Percentiles rank a stretch among this genome's conserved stretches.
phyloP scores from a whole-genome alignment of 2,797 vertebrate species.

The Tragopan temminckii region DNA sequence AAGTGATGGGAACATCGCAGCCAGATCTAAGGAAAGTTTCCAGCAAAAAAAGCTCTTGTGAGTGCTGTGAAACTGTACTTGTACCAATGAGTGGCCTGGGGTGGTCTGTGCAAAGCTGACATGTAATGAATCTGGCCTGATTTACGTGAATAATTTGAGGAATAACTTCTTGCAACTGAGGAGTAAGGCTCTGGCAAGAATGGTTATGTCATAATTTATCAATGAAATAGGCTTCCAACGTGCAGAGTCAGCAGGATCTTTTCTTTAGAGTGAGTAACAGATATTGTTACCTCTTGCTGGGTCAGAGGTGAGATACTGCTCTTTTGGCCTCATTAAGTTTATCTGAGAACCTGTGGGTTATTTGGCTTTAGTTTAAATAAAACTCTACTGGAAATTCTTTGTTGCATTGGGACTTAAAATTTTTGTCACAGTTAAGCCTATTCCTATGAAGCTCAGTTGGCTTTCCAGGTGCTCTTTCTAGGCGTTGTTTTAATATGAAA shows the following conservation, averaged over 20 bases:
- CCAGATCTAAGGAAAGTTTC: background rate
- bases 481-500: background rate
- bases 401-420: background rate
- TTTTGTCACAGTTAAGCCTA: constrained; percentile 15
- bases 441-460: background rate
- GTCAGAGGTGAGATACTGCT: constrained; percentile 53
- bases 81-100: constrained; percentile 22
- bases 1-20: background rate
- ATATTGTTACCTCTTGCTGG: background rate
- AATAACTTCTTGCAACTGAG: constrained; percentile 17
- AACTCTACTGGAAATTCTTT: constrained; percentile 23
- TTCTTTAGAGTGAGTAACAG: constrained; percentile 27
- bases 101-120: background rate
- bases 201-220: constrained; percentile 53
- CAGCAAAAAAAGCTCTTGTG: background rate
- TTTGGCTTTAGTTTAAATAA: constrained; percentile 57
- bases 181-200: constrained; percentile 44
- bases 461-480: background rate
- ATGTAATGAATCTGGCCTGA: constrained; percentile 46
- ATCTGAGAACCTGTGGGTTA: background rate
- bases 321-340: constrained; percentile 59
- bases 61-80: background rate
- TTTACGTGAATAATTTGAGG: constrained; percentile 56
- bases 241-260: constrained; percentile 55
- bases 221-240: constrained; percentile 25